A percentile compares a stretch with the other conserved stretches of the same genome.
Evolutionary conservation across 2,797 vertebrate genomes (phyloP).

Genomic region (Loris lydekkerianus): DNA sequence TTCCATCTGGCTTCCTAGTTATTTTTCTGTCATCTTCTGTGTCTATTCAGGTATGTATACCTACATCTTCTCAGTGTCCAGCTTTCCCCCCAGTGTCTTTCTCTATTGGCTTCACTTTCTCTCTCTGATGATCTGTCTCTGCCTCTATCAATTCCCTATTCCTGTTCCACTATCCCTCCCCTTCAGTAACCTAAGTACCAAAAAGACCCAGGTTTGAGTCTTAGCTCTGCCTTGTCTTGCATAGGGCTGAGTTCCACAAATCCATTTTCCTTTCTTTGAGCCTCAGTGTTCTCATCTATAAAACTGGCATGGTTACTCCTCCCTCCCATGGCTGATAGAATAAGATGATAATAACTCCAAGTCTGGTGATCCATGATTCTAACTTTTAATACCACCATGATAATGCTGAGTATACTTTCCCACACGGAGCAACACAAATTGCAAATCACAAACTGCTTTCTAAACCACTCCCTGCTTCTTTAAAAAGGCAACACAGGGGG

Average conservation of each 20-base stretch:
- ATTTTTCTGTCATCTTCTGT: constrained; percentile 3
- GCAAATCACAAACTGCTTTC: constrained; percentile 44
- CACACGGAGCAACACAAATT: neutral
- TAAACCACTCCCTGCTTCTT: neutral
- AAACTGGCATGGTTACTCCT: neutral
- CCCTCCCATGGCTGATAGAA: neutral
- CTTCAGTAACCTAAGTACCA: neutral
- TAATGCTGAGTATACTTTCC: constrained; percentile 18
- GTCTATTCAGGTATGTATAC: neutral
- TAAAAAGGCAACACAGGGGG: neutral
- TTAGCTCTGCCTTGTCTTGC: neutral
- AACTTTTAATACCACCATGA: neutral
- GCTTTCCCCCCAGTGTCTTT: constrained; percentile 15
- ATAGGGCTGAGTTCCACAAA: neutral
- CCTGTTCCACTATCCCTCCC: neutral
- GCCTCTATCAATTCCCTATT: constrained; percentile 46
- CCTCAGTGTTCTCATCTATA: neutral
- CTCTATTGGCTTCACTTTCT: constrained; percentile 25
- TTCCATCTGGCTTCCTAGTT: constrained; percentile 36
- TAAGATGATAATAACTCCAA: constrained; percentile 11
- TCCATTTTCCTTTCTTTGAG: constrained; percentile 17
- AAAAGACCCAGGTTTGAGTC: constrained; percentile 30
- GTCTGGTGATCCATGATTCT: neutral
- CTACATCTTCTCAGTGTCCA: constrained; percentile 20
- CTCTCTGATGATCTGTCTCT: neutral